A percentile compares a stretch with the other conserved stretches of the same genome.
Conservation (phyloP, 2,888 invertebrate genomes). For the Agonum fuliginosum region DNA sequence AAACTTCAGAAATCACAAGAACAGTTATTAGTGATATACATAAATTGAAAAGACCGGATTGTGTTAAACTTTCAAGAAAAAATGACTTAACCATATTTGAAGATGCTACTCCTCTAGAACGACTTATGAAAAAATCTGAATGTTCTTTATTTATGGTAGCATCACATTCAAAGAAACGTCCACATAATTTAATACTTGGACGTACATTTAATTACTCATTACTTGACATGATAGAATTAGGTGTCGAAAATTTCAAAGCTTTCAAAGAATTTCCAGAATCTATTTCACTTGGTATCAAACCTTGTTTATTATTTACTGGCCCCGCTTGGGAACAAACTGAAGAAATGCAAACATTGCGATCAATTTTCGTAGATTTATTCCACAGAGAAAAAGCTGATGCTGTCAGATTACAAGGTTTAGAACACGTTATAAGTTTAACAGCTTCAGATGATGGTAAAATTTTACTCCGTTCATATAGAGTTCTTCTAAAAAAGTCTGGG, state of each 20-base stretch:
- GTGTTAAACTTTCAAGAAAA: conserved; percentile 83
- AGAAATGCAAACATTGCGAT: conserved; percentile 89
- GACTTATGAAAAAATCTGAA: conserved; percentile 87
- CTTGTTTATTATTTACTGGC: conserved; percentile 93
- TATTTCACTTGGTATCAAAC: conserved; percentile 83
- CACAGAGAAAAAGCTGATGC: conserved; percentile 87
- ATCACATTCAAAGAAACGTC: conserved; percentile 95
- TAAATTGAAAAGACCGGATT: conserved; percentile 90
- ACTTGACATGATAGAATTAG: conserved; percentile 97
- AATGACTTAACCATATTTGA: conserved; percentile 96
- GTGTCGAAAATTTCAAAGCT: conserved; percentile 87
- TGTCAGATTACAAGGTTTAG: conserved; percentile 93
- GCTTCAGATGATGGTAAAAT: conserved; percentile 86
- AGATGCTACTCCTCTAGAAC: conserved; percentile 87
- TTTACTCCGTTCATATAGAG: conserved; percentile 85
- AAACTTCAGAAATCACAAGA: conserved; percentile 82
- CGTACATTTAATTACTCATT: conserved; percentile 92
- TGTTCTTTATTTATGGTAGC: conserved; percentile 93
- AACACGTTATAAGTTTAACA: conserved; percentile 94
- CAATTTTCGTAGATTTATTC: conserved; percentile 94
- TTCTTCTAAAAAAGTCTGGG: conserved; percentile 93
- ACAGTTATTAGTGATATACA: conserved; percentile 90
- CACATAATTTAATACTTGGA: conserved; percentile 92
- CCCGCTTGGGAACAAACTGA: conserved; percentile 90
- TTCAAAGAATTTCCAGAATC: conserved; percentile 87